Base-by-base conservation (phyloP, 2,113 vertebrate genomes). In the Emydura subglobosa region DNA sequence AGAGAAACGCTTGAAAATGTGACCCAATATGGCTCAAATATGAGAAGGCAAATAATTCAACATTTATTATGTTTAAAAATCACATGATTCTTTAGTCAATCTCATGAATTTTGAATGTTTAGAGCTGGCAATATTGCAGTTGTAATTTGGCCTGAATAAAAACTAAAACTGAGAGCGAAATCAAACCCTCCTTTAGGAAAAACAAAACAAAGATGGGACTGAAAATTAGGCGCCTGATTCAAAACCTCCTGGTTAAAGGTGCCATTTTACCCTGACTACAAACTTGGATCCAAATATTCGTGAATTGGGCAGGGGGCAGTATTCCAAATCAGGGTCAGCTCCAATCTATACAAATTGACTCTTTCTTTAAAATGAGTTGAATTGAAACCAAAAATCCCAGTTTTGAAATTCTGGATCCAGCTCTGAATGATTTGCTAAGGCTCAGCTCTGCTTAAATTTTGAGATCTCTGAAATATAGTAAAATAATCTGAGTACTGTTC, bases 71-170 rank as follows among this genome's bases (percentile, higher is more conserved):
- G 86, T 83, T 86, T 10, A 95, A n/a, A 34, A 65, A 65, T 4
- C 4, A 7, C 17, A 16, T n/a, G 61, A 68, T n/a, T 68, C 61
- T 68, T 68, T 19, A 21, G 16, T 14, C 61, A n/a, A 78, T 93
- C 82, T 96, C 83, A 85, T 94, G 92, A 89, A 95, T 96, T 97
- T 95, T 95, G 61, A 96, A 80, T 96, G 94, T 87, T 86, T 93
- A 22, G 83, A 81, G 44, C 94, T 97, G 96, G 96, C 97, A 97
- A 88, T 91, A 95, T 57, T 95, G 92, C 89, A 93, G 90, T 57
- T 96, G 95, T 90, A 97, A 96, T 96, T 96, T 84, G 89, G 90
- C 97, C 96, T 97, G 96, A 97, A 97, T 96, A 95, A 96, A 95
- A 96, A 91, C 83, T 89, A 59, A 89, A 96, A 90, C 92, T 81